Evolutionary conservation across 1,140 invertebrate genomes (phyloP).

Genomic region (Saccostrea cuccullata): DNA sequence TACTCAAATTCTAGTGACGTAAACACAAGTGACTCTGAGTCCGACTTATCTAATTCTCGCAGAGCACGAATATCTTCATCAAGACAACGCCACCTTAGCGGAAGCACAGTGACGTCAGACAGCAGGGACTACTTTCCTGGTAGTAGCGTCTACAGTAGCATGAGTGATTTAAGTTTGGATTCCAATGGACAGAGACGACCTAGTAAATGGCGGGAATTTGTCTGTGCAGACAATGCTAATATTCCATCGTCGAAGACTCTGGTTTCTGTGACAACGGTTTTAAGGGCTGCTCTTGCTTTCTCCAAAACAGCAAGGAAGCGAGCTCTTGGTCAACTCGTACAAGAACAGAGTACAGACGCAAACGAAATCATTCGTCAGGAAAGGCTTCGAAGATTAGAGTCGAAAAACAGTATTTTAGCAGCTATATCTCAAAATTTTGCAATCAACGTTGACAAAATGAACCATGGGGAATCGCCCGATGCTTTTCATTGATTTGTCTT

Average conservation of each 20-base stretch:
- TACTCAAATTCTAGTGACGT: neutral
- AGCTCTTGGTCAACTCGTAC: slow-evolving; percentile 53
- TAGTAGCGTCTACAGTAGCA: slow-evolving; percentile 51
- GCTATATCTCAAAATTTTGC: slow-evolving; percentile 32
- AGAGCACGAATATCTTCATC: neutral
- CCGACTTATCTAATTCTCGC: neutral
- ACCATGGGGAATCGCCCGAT: neutral
- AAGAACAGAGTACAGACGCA: slow-evolving; percentile 57
- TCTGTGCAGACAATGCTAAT: slow-evolving; percentile 46
- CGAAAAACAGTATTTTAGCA: slow-evolving; percentile 46
- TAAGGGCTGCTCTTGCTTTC: slow-evolving; percentile 58
- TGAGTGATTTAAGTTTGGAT: slow-evolving; percentile 49
- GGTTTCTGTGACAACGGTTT: slow-evolving; percentile 52
- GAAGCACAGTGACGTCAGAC: slow-evolving; percentile 42
- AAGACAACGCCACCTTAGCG: slow-evolving; percentile 32
- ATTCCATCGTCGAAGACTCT: slow-evolving; percentile 46
- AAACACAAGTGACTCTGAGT: slow-evolving; percentile 5
- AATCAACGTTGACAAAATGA: neutral
- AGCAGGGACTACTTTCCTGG: neutral
- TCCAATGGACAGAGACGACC: slow-evolving; percentile 51
- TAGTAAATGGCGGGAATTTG: slow-evolving; percentile 53
- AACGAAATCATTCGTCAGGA: slow-evolving; percentile 55
- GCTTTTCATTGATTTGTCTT: too few species aligned
- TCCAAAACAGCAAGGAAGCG: slow-evolving; percentile 57
- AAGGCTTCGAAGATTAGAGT: slow-evolving; percentile 52